Evolutionary conservation across 64 coral and sea anemone species (phyloP).

Genomic region (Trachythela sp.): DNA sequence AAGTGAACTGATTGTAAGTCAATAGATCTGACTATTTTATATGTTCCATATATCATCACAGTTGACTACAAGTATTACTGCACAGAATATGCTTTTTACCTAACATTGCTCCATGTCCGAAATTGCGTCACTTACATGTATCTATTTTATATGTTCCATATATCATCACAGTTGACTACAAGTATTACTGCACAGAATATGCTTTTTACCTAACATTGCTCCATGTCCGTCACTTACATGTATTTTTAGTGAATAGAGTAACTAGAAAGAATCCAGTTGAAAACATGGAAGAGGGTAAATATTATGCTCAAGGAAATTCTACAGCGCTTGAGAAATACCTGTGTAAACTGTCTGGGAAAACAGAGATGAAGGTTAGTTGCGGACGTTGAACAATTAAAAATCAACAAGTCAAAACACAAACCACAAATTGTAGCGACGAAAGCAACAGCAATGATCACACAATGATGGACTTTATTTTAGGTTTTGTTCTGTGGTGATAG

Average conservation of each 20-base stretch:
- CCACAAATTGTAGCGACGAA: not conserved
- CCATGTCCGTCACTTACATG: too few species aligned
- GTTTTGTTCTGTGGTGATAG: slow-evolving; percentile 22
- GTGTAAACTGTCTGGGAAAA: not conserved
- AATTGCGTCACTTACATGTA: too few species aligned
- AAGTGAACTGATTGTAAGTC: not conserved
- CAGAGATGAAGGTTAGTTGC: not conserved
- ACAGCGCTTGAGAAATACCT: not conserved
- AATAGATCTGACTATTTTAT: too few species aligned
- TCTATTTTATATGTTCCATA: too few species aligned
- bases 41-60: too few species aligned
- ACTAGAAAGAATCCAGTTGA: not conserved
- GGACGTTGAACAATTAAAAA: not conserved
- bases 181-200: too few species aligned
- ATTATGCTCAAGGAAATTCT: slow-evolving; percentile 4
- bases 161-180: too few species aligned
- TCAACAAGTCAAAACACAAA: not conserved
- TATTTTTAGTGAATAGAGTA: not conserved
- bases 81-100: too few species aligned
- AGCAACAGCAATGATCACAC: too few species aligned
- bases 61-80: too few species aligned
- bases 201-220: too few species aligned
- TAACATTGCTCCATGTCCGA: too few species aligned
- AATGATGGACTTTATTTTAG: slow-evolving; percentile 2
- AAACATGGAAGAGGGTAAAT: not conserved